Evolutionary conservation across 1,140 invertebrate genomes (phyloP).

Genomic region (Bombus sylvicola): DNA sequence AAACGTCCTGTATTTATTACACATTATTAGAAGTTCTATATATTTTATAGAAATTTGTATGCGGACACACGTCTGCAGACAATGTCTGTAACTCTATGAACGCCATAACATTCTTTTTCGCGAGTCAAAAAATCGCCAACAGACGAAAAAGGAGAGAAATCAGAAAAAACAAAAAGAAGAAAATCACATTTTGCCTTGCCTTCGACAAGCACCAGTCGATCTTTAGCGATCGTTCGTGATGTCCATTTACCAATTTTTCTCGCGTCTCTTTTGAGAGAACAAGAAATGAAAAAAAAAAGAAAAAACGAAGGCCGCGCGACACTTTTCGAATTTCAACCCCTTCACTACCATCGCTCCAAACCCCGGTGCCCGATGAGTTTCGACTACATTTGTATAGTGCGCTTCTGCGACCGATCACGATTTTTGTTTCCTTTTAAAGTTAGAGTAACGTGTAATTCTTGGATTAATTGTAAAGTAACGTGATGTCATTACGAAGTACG

Average conservation of each 20-base stretch:
- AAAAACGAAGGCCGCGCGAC: neutral
- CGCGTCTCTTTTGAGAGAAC: neutral
- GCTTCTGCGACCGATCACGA: slow-evolving; percentile 13
- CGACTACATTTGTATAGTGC: slow-evolving; percentile 31
- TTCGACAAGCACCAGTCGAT: slow-evolving; percentile 26
- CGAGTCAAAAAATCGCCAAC: neutral
- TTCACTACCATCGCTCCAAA: neutral
- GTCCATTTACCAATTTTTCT: neutral
- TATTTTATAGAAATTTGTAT: neutral
- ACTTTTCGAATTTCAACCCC: neutral
- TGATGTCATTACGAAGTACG: slow-evolving; percentile 46
- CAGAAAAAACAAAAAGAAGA: neutral
- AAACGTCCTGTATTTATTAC: no score
- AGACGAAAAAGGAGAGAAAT: neutral
- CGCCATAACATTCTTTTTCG: neutral
- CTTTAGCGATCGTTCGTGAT: neutral
- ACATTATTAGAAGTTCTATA: neutral
- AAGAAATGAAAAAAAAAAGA: neutral
- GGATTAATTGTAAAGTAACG: slow-evolving; percentile 50
- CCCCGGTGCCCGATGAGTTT: neutral
- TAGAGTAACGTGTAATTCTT: slow-evolving; percentile 29
- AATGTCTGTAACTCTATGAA: neutral
- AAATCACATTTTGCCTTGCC: slow-evolving; percentile 31
- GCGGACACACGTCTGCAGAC: neutral
- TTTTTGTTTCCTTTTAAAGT: slow-evolving; percentile 10